Base-by-base conservation (phyloP, 2,888 invertebrate species). In the Cephus nigrinus region DNA sequence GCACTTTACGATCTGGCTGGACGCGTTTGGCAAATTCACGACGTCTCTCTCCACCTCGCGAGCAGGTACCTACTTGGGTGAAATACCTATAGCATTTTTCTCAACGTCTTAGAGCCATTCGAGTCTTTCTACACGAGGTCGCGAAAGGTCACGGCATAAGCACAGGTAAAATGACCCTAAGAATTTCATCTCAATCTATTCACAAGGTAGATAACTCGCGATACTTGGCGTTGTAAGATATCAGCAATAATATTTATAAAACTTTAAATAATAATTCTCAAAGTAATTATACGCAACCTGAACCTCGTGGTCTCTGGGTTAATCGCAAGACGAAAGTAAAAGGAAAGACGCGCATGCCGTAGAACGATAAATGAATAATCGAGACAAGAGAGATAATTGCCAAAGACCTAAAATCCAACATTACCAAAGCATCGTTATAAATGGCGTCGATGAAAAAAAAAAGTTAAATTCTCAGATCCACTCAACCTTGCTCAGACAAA, bases 11-110 rank as follows among this genome's bases (percentile, higher is more conserved):
- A 86, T 84, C 82, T 84, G 85, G 82, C 83, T 82, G 84, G 84
- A 86, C 85, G 83, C 84, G 84, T 83, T 83, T 83, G 84, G 82
- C 82, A 86, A 86, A 87, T 86, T 87, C 86, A 86, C 84, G 87
- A 84, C 85, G 84, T 55, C 55, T 55, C 55, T 55, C 55, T 23
- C 55, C 55, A 55, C 15, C 23, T 55, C 55, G 40, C 40, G 9
- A 55, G 55, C 55, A 23, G 55, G 23, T 55, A 55, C 23, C 55
- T 23, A 55, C 55, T 55, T 55, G 55, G 23, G 0, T 9, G 9
- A 55, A 55, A 23, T 55, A 55, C 23, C 55, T 55, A 23, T 9
- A 55, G 55, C 9, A 55, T 15, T 55, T 23, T 55, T 23, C 23
- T 23, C 55, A 23, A 5, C 2, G 3, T 1, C 55, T 23, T 55